phyloP scores from a whole-genome alignment of 1,140 invertebrate genomes.

The Diuraphis noxia region DNA sequence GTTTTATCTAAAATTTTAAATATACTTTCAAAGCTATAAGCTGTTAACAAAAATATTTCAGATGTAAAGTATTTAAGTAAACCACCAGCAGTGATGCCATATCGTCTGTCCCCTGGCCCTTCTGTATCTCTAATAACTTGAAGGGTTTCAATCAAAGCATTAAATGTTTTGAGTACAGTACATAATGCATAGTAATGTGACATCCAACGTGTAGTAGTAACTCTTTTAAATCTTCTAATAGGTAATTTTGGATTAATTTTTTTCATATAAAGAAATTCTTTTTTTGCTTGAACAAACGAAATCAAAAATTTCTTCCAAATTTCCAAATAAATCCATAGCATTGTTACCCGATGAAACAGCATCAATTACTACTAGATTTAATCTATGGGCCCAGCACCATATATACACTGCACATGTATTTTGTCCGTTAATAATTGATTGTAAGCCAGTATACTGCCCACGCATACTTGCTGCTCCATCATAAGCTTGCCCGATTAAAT shows the following conservation, averaged over 20 bases:
- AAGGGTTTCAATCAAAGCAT: background rate
- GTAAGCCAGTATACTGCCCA: background rate
- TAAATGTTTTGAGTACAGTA: slow-evolving; percentile 4
- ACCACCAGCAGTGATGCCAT: background rate
- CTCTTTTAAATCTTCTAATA: background rate
- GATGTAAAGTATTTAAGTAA: background rate
- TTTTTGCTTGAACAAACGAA: slow-evolving; percentile 7
- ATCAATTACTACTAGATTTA: background rate
- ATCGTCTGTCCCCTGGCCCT: background rate
- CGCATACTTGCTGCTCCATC: background rate
- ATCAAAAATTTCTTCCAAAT: background rate
- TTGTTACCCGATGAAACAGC: background rate
- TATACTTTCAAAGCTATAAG: background rate
- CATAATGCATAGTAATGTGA: slow-evolving; percentile 10
- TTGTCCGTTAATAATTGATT: background rate
- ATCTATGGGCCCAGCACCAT: slow-evolving; percentile 3
- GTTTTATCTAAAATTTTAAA: slow-evolving; percentile 14
- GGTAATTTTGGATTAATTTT: slow-evolving; percentile 9
- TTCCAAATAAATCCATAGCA: slow-evolving; percentile 21
- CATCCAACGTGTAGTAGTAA: slow-evolving; percentile 28
- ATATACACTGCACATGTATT: background rate
- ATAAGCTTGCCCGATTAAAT: background rate
- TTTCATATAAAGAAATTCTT: background rate
- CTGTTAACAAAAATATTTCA: background rate
- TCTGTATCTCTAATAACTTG: background rate